Conservation (phyloP, 2,888 invertebrate genomes). For the Adelphocoris suturalis region DNA sequence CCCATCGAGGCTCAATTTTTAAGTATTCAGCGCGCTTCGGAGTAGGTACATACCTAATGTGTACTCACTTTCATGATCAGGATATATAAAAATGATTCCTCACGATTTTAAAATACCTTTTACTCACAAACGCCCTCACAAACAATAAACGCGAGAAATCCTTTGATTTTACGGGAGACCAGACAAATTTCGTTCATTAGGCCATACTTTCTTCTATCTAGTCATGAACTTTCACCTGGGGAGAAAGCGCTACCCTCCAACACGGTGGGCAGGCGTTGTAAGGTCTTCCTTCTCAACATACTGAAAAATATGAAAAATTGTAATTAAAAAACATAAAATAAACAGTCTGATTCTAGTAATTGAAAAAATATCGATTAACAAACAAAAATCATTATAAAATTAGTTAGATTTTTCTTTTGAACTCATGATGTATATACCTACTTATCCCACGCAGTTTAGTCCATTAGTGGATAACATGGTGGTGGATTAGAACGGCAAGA, state of each 20-base stretch:
- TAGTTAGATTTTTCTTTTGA: background rate
- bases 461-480: slow-evolving; percentile 8
- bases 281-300: slow-evolving; percentile 49
- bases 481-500: slow-evolving; percentile 23
- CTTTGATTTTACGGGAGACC: no score
- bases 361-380: background rate
- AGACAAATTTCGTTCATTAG: background rate
- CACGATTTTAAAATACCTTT: no score
- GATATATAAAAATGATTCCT: no score
- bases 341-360: slow-evolving; percentile 47
- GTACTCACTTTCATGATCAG: no score
- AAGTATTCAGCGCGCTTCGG: no score
- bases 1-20: no score
- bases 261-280: background rate
- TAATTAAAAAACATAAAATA: background rate
- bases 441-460: slow-evolving; percentile 15
- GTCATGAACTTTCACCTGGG: slow-evolving; percentile 9
- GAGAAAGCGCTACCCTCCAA: background rate
- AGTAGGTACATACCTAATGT: no score
- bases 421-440: slow-evolving; percentile 23
- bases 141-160: no score
- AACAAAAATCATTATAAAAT: background rate
- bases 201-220: slow-evolving; percentile 31
- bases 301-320: slow-evolving; percentile 10
- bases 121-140: no score